These are phyloP conservation scores for Caenorhabditis tropicalis DNA, from an alignment of 1,140 invertebrate genomes.

Conservation along the genomic window DNA sequence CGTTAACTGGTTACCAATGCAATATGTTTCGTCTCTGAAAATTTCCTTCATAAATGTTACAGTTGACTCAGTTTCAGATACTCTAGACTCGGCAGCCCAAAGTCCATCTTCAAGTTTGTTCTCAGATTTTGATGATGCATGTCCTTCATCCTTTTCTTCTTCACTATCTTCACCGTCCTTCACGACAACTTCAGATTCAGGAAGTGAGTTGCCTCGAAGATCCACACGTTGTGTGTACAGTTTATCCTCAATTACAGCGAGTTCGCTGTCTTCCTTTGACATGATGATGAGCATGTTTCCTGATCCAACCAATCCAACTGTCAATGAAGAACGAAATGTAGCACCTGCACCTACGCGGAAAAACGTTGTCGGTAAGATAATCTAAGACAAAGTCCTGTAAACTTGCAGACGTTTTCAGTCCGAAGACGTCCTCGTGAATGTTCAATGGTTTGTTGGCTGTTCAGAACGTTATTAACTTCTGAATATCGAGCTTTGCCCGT, in stretches of 20 bases:
- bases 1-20: too few species aligned
- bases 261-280: constrained; percentile 21
- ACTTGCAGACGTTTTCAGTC: constrained; percentile 32
- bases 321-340: background rate
- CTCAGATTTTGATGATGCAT: constrained; percentile 23
- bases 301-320: constrained; percentile 10
- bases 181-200: background rate
- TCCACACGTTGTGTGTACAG: constrained; percentile 37
- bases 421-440: constrained; percentile 48
- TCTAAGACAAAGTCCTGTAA: background rate
- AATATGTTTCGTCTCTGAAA: too few species aligned
- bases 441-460: constrained; percentile 52
- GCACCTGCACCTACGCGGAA: background rate
- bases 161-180: constrained; percentile 14
- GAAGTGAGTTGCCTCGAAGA: constrained; percentile 31
- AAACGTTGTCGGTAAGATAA: constrained; percentile 27
- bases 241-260: constrained; percentile 14
- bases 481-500: constrained; percentile 49
- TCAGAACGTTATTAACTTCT: constrained; percentile 47
- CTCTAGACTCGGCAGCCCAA: constrained; percentile 14
- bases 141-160: background rate
- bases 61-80: background rate
- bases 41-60: background rate
- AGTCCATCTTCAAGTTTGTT: constrained; percentile 16
- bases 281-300: constrained; percentile 40